Percentiles rank a stretch among this genome's conserved stretches.
Evolutionary conservation across 1,140 invertebrate species (phyloP).

Genomic region (Lanistes nyassanus): DNA sequence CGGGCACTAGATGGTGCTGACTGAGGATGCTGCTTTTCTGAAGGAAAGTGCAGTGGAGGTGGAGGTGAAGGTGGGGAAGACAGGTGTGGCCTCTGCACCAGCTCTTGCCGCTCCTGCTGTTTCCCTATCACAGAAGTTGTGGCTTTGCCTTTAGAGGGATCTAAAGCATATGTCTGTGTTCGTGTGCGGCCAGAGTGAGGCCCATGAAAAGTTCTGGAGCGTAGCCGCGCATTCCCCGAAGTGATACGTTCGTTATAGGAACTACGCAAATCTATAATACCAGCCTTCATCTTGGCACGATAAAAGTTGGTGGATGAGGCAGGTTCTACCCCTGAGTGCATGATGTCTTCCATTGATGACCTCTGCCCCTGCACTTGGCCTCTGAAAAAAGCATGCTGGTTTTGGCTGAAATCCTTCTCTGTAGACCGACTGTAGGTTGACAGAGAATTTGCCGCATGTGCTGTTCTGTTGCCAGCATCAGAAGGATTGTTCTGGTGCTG

Average conservation of each 20-base stretch:
- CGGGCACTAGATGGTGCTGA: constrained; percentile 26
- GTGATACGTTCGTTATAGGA: constrained; percentile 38
- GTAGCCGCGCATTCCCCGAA: constrained; percentile 18
- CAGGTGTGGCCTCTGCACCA: constrained; percentile 9
- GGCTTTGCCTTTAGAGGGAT: constrained; percentile 15
- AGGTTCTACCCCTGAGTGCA: constrained; percentile 32
- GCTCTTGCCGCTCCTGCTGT: constrained; percentile 18
- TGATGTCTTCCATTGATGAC: constrained; percentile 30
- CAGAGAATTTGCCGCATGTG: not conserved
- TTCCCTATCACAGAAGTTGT: constrained; percentile 1
- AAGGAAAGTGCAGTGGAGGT: constrained; percentile 2
- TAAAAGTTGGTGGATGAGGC: constrained; percentile 40
- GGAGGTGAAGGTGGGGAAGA: constrained; percentile 16
- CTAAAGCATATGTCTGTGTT: constrained; percentile 32
- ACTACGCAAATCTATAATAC: constrained; percentile 43
- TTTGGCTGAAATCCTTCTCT: constrained; percentile 7
- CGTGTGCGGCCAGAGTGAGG: constrained; percentile 27
- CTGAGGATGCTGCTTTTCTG: no score
- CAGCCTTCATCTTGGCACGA: constrained; percentile 38
- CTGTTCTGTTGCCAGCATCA: not conserved
- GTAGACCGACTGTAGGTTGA: not conserved
- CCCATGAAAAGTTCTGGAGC: constrained; percentile 35
- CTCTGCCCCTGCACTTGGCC: constrained; percentile 26
- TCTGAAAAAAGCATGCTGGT: constrained; percentile 10
- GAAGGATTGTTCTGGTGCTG: constrained; percentile 45